Evolutionary conservation across 2,113 vertebrate species (phyloP).

Genomic region (Myxocyprinus asiaticus): DNA sequence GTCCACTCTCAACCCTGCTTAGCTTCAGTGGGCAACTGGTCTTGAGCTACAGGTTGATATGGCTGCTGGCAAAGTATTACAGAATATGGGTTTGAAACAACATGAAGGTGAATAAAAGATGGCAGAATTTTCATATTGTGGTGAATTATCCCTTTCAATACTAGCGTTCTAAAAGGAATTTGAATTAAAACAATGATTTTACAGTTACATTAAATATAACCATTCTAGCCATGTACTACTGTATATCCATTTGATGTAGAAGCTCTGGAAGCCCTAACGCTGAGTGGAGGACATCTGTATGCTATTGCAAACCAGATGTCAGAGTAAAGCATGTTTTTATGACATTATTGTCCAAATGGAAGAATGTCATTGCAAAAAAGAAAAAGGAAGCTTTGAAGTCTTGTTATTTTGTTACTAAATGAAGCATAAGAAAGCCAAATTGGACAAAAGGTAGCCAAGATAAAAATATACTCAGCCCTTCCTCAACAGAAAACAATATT

Average conservation of each 20-base stretch:
- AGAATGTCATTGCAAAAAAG: constrained; percentile 5
- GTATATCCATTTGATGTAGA: constrained; percentile 1
- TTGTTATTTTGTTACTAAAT: not conserved
- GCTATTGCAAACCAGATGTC: constrained; percentile 4
- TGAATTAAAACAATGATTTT: not conserved
- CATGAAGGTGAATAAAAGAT: too few species aligned
- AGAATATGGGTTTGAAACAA: too few species aligned
- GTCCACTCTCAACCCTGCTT: too few species aligned
- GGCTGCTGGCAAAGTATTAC: too few species aligned
- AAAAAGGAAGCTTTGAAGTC: constrained; percentile 28
- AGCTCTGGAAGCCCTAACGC: not conserved
- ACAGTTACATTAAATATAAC: not conserved
- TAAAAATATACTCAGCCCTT: not conserved
- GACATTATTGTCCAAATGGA: constrained; percentile 4
- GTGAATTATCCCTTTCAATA: too few species aligned
- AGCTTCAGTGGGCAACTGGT: too few species aligned
- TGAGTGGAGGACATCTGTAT: too few species aligned
- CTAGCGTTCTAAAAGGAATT: not conserved
- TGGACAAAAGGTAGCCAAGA: not conserved
- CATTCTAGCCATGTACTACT: not conserved
- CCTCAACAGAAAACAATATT: not conserved
- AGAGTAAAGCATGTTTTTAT: not conserved
- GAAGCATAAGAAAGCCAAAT: constrained; percentile 7
- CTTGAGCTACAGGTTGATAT: too few species aligned
- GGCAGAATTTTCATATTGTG: too few species aligned